Base-by-base conservation (phyloP, 2,888 invertebrate species). In the Aphidoletes aphidimyza region DNA sequence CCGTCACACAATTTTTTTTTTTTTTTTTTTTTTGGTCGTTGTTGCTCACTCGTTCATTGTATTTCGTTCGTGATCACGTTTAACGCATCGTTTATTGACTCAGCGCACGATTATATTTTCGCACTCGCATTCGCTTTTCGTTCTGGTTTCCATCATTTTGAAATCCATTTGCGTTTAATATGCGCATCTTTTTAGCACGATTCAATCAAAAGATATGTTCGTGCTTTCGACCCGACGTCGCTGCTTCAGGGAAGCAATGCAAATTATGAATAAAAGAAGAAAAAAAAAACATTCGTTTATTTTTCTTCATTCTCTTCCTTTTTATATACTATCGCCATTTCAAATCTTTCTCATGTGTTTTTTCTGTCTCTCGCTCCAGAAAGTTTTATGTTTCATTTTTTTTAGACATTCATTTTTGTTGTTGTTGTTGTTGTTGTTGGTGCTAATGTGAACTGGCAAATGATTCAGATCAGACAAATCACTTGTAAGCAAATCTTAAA, bases 391-490 rank as follows among this genome's bases (percentile, higher is more conserved):
- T n/a, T n/a, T n/a, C n/a, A 39, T 39, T 39, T 39, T 39, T 39
- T 39, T 8, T 39, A 39, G 39, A 39, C 39, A 39, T 39, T 39
- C 11, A 39, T 8, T 11, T 8, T 39, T 39, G 39, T 8, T 8
- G 11, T 8, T 39, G 11, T 39, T 39, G 39, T 39, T 39, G 5
- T 39, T 8, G 39, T 8, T 39, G 39, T 39, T 39, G 5, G 39
- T n/a, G n/a, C n/a, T n/a, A n/a, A n/a, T n/a, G 39, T 39, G 11
- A 39, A 39, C 5, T 54, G 54, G 54, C 54, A 54, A 54, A 22
- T 22, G 54, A 54, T 54, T 54, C 54, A 54, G 2, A 54, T 54
- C 54, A 54, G 2, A 54, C 54, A 54, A 54, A 54, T 54, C 54
- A 54, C 54, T 54, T 22, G 22, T 22, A 54, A 54, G 22, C 54